Percentiles rank a stretch among this genome's conserved stretches.
These are phyloP conservation scores for Linyphia triangularis DNA, from an alignment of 2,888 invertebrate species.

Conservation along the genomic window DNA sequence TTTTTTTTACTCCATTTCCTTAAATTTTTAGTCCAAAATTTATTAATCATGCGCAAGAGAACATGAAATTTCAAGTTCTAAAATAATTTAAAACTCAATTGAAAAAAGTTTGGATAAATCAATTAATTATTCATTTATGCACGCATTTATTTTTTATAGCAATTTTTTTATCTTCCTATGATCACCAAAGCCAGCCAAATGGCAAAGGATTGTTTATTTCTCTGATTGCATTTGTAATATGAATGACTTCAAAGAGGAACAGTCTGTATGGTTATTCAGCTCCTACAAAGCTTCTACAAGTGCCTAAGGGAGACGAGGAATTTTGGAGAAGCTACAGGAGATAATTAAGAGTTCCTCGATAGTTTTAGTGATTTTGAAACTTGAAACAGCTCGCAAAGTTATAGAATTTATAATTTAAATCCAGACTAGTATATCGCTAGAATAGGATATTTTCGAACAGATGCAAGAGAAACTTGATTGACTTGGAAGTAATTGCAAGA, in stretches of 20 bases:
- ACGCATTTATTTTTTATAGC: too few relatives aligned
- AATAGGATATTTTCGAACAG: slow-evolving; percentile 7
- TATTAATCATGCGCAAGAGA: too few relatives aligned
- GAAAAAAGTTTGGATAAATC: too few relatives aligned
- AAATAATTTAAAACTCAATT: too few relatives aligned
- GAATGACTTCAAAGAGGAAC: not conserved
- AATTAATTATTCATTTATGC: too few relatives aligned
- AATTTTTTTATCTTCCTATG: too few relatives aligned
- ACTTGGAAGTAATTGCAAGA: not conserved
- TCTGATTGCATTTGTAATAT: not conserved
- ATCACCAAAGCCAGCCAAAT: too few relatives aligned
- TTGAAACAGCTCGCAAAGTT: slow-evolving; percentile 14
- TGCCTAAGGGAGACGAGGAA: slow-evolving; percentile 24
- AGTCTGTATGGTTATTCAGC: too few relatives aligned
- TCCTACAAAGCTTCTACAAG: not conserved
- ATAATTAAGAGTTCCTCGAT: slow-evolving; percentile 22
- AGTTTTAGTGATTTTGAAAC: slow-evolving; percentile 60
- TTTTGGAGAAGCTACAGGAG: not conserved
- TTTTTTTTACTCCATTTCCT: too few relatives aligned
- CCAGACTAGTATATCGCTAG: not conserved
- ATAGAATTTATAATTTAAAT: slow-evolving; percentile 49
- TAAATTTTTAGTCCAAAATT: too few relatives aligned
- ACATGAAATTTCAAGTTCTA: too few relatives aligned
- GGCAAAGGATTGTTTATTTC: too few relatives aligned
- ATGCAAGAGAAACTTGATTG: slow-evolving; percentile 5